A percentile compares a stretch with the other conserved stretches of the same genome.
These are phyloP conservation scores for Athalia cordata DNA, from an alignment of 2,888 invertebrate species.

Conservation along the genomic window DNA sequence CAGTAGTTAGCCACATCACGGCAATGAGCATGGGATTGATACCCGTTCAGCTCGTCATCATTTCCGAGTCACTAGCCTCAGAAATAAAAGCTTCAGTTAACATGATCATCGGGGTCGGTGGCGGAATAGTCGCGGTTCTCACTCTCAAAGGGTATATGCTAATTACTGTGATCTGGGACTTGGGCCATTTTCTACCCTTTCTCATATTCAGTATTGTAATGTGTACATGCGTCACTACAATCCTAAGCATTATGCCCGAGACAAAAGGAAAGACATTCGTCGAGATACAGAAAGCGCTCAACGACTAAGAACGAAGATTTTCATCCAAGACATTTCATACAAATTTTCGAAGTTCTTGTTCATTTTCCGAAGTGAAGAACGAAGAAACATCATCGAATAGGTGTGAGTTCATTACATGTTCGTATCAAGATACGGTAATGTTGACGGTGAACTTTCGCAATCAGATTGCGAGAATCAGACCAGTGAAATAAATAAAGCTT, in stretches of 20 bases:
- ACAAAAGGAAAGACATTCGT: constrained; percentile 62
- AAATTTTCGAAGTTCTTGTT: too few species aligned
- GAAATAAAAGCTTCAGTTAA: constrained; percentile 58
- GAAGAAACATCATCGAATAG: too few species aligned
- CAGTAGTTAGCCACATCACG: constrained; percentile 55
- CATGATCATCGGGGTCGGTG: constrained; percentile 50
- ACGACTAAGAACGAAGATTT: constrained; percentile 45
- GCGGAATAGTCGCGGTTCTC: constrained; percentile 52
- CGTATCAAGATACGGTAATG: too few species aligned
- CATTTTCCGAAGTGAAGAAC: too few species aligned
- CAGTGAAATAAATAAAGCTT: too few species aligned
- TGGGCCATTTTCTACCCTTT: constrained; percentile 58
- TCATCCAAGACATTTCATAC: neutral
- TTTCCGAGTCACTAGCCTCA: constrained; percentile 59
- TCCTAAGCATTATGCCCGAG: constrained; percentile 57
- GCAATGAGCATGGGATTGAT: constrained; percentile 58
- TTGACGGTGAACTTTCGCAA: too few species aligned
- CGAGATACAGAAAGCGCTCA: constrained; percentile 59
- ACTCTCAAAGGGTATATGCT: constrained; percentile 58
- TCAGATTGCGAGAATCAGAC: too few species aligned
- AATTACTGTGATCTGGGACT: constrained; percentile 54
- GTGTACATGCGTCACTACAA: constrained; percentile 48
- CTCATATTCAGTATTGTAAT: constrained; percentile 52
- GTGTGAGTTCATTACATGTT: too few species aligned
- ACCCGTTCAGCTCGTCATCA: constrained; percentile 54